Evolutionary conservation across 2,797 vertebrate species (phyloP).

Genomic region (Galago senegalensis): DNA sequence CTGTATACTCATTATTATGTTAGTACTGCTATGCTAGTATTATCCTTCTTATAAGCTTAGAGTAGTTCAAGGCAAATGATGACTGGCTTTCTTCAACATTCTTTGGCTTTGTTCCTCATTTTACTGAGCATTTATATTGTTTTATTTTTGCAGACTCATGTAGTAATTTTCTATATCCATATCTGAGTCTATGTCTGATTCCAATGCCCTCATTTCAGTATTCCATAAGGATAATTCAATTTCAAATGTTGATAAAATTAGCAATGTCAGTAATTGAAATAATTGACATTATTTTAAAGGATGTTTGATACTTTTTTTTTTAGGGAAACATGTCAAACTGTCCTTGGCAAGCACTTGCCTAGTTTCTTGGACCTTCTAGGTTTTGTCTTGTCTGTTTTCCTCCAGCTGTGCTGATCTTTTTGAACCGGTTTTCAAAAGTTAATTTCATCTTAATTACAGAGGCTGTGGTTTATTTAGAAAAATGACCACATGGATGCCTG

Average conservation of each 20-base stretch:
- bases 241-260: background rate
- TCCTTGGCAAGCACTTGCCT: background rate
- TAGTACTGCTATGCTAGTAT: background rate
- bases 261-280: background rate
- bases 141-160: background rate
- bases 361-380: background rate
- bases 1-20: background rate
- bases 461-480: slow-evolving; percentile 17
- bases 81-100: background rate
- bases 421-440: background rate
- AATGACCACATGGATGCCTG: background rate
- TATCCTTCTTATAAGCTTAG: background rate
- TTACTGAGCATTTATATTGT: background rate
- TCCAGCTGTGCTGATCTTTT: slow-evolving; percentile 16
- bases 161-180: background rate
- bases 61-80: background rate
- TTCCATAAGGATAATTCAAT: background rate
- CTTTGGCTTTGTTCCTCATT: background rate
- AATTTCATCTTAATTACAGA: slow-evolving; percentile 44
- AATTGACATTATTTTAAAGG: slow-evolving; percentile 20
- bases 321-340: background rate
- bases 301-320: background rate
- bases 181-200: background rate
- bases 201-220: background rate
- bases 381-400: background rate